Evolutionary conservation across 2,888 invertebrate genomes (phyloP).

Genomic region (Xestia xanthographa): DNA sequence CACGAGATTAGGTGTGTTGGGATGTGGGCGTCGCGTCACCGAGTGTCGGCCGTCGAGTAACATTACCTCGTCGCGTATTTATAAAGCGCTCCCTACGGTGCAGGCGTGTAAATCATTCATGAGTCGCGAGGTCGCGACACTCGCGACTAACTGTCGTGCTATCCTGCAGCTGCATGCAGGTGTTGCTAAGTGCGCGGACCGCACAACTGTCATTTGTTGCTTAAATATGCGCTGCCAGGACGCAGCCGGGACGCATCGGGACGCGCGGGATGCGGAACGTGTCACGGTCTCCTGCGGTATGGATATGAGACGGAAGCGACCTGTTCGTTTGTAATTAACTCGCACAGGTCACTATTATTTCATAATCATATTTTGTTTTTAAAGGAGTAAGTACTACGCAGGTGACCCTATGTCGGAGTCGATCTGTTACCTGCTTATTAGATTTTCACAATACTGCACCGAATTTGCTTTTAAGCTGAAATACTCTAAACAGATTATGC

Average conservation of each 20-base stretch:
- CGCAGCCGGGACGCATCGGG: not conserved
- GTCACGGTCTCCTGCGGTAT: not conserved
- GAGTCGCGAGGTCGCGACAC: no score
- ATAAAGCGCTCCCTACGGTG: constrained; percentile 44
- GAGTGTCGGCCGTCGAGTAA: constrained; percentile 11
- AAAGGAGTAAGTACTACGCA: not conserved
- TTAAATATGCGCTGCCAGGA: constrained; percentile 33
- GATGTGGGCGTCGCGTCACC: constrained; percentile 2
- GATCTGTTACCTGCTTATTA: not conserved
- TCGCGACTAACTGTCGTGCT: not conserved
- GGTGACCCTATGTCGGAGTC: not conserved
- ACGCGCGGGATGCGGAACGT: not conserved
- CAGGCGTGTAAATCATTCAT: constrained; percentile 65
- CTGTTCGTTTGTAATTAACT: constrained; percentile 6
- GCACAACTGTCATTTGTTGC: constrained; percentile 30
- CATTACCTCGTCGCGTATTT: constrained; percentile 55
- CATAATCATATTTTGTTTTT: no score
- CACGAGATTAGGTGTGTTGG: constrained; percentile 28
- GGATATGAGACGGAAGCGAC: constrained; percentile 9
- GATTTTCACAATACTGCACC: not conserved
- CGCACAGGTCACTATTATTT: not conserved
- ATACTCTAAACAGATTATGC: not conserved
- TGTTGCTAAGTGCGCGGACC: constrained; percentile 15
- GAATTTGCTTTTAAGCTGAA: constrained; percentile 5
- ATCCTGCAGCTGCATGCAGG: not conserved